These are phyloP conservation scores for Ciconia maguari DNA, from an alignment of 2,113 vertebrate genomes.

Conservation along the genomic window DNA sequence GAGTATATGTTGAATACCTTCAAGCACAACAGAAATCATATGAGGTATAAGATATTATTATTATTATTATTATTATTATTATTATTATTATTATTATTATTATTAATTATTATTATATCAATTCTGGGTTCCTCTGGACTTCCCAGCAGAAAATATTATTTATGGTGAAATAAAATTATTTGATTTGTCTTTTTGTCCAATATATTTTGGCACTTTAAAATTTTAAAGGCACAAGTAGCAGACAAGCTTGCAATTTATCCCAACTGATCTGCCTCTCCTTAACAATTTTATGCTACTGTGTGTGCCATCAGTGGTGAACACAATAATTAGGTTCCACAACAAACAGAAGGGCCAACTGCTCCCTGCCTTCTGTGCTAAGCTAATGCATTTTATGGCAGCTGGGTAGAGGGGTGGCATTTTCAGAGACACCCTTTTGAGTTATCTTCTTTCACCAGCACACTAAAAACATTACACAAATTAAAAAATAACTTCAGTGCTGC, in stretches of 20 bases:
- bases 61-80: too few species aligned
- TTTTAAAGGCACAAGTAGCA: neutral
- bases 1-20: neutral
- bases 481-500: neutral
- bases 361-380: neutral
- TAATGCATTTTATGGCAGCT: neutral
- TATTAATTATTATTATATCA: neutral
- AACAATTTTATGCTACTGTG: neutral
- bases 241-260: neutral
- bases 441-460: neutral
- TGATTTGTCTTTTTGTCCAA: neutral
- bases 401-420: neutral
- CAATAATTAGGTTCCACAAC: neutral
- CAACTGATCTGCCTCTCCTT: neutral
- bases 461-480: neutral
- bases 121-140: neutral
- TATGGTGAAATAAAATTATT: neutral
- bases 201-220: neutral
- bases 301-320: neutral
- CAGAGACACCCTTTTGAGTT: neutral
- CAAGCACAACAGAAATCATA: neutral
- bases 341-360: neutral
- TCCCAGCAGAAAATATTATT: neutral
- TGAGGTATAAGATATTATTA: neutral
- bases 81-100: neutral